A percentile compares a stretch with the other conserved stretches of the same genome.
phyloP scores from a whole-genome alignment of 2,888 invertebrate species.

The Acleris laterana region DNA sequence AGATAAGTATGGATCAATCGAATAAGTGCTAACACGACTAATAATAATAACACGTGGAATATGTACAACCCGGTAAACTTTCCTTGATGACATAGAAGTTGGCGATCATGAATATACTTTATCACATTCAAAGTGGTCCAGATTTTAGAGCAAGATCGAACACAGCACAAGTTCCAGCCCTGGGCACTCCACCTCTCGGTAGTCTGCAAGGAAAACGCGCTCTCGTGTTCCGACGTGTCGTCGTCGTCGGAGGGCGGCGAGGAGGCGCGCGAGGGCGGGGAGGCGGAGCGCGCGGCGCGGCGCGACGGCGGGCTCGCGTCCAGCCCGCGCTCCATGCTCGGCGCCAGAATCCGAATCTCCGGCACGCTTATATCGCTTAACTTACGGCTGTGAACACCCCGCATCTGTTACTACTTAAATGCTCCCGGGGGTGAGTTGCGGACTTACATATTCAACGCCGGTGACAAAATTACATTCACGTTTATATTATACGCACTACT shows the following conservation, averaged over 20 bases:
- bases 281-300: constrained; percentile 39
- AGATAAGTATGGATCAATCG: too few relatives aligned
- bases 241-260: constrained; percentile 48
- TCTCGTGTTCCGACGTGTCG: constrained; percentile 80
- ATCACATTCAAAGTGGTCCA: too few relatives aligned
- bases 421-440: neutral
- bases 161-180: constrained; percentile 40
- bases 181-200: constrained; percentile 68
- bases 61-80: too few relatives aligned
- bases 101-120: too few relatives aligned
- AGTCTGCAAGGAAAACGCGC: constrained; percentile 80
- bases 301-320: constrained; percentile 78
- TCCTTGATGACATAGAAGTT: too few relatives aligned
- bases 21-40: too few relatives aligned
- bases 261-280: constrained; percentile 40
- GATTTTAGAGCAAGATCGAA: neutral
- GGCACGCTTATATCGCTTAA: constrained; percentile 90
- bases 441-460: too few relatives aligned
- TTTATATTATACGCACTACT: too few relatives aligned
- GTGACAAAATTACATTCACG: too few relatives aligned
- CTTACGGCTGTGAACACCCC: constrained; percentile 85
- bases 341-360: constrained; percentile 92
- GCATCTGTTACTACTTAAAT: constrained; percentile 25
- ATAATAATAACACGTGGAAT: too few relatives aligned
- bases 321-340: constrained; percentile 91